Evolutionary conservation across 2,888 invertebrate species (phyloP), one percentile per base, ranked within the genome.

Genomic region (Pyrochroa serraticornis): DNA sequence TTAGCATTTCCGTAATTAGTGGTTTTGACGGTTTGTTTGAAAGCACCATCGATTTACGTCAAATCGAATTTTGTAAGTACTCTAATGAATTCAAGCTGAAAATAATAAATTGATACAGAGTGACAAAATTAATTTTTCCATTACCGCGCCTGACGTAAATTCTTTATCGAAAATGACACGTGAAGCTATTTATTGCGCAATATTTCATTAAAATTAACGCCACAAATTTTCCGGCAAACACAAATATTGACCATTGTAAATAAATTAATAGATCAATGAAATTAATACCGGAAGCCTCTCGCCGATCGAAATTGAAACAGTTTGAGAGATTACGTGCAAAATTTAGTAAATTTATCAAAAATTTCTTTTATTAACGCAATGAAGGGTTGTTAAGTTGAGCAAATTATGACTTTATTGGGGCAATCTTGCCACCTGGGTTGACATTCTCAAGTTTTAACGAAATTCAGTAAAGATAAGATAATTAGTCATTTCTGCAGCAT

Each of bases 81-180:
- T 22, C 43, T 57, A 57, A 57, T 57, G 57, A 57, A 57, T 57
- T 57, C 57, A 57, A 50, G 44, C 56, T 50, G 45, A 51, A 57
- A 57, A 57, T 57, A 57, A 57, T 57, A 58, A 58, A 53, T 53
- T 58, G 53, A 52, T 58, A 53, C 51, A 52, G 35, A 53, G 44
- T 58, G 58, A 44, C 57, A 57, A 57, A 47, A 57, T 57, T 47
- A 48, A 53, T 58, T 58, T 58, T 58, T 58, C 42, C 51, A 57
- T 53, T 47, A 58, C 34, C 33, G 30, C 22, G 34, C 46, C 34
- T 41, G 51, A 52, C 46, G 51, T 51, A 47, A 51, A 57, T 57
- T 57, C 57, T 57, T 51, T 41, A 57, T 51, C 42, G 57, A 44
- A 57, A 34, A 38, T 51, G 57, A 57, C 57, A 57, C 51, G 43